Evolutionary conservation across 2,888 invertebrate species (phyloP), one percentile per base, ranked within the genome.

Genomic region (Lathronympha strigana): DNA sequence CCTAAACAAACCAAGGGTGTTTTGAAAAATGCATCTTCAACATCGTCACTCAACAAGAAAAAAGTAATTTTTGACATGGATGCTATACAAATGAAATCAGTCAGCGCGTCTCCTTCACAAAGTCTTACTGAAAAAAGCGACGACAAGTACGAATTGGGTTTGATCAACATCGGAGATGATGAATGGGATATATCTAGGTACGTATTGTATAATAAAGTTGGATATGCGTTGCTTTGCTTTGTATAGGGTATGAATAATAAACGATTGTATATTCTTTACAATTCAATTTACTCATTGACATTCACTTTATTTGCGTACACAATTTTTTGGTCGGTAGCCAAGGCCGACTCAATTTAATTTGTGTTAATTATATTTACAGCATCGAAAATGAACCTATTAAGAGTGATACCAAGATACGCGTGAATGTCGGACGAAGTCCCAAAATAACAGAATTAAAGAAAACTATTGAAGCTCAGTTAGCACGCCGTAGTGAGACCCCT

Each of bases 11-110:
- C 92, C 50, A 94, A 93, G 81, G 90, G 94, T 55, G 94, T 94
- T 31, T 76, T 94, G 36, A 95, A 94, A 83, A 92, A 89, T 75
- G 92, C 89, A 50, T 90, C 93, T 2, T 93, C 93, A 0, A 86
- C 85, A 21, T 92, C 92, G 38, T 93, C 93, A 47, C 76, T 93
- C 25, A 88, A 92, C 23, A 94, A 94, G 73, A 95, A 95, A 78
- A 94, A 93, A 82, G 94, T 95, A 6, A 74, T 94, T 50, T 95
- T 95, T 73, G 93, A 94, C 83, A 88, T 94, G 81, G 93, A 93
- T 72, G 90, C 92, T 3, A 90, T 92, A 73, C 91, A 92, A 81
- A 92, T 90, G 87, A 92, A 92, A 74, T 92, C 92, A 1, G 79
- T 92, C 0, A 92, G 92, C 73, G 90, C 90, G 49, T 91, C 91